phyloP scores from a whole-genome alignment of 2,888 invertebrate species.

The Stenodera caucasica region DNA sequence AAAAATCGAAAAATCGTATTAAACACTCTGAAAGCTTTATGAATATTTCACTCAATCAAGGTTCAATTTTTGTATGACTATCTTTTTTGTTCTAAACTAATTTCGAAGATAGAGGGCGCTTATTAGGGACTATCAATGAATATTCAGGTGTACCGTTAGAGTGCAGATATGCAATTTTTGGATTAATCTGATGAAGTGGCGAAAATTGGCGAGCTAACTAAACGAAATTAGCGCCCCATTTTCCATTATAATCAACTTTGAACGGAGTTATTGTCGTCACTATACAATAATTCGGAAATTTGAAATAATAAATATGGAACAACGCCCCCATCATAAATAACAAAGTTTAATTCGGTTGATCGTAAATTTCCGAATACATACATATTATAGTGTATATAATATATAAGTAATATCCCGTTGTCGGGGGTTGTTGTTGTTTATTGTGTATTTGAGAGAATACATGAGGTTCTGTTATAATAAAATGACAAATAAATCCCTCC shows the following conservation, averaged over 20 bases:
- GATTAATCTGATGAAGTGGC: no score
- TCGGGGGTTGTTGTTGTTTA: neutral
- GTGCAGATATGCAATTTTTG: no score
- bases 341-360: conserved; percentile 24
- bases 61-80: no score
- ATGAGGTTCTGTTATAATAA: conserved; percentile 19
- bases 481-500: conserved; percentile 36
- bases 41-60: neutral
- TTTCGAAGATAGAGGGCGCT: no score
- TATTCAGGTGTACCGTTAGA: no score
- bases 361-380: conserved; percentile 24
- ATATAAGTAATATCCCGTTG: conserved; percentile 24
- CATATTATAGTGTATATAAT: no score
- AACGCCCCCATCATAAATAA: conserved; percentile 26
- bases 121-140: no score
- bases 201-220: no score
- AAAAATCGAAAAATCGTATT: conserved; percentile 10
- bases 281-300: conserved; percentile 15
- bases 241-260: neutral
- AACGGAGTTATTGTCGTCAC: conserved; percentile 8
- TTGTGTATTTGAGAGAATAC: conserved; percentile 1
- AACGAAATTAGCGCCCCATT: no score
- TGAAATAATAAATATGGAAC: conserved; percentile 19
- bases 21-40: neutral
- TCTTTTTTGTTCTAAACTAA: no score